Conservation (phyloP, 2,113 vertebrate species). For the Pseudopodoces humilis region DNA sequence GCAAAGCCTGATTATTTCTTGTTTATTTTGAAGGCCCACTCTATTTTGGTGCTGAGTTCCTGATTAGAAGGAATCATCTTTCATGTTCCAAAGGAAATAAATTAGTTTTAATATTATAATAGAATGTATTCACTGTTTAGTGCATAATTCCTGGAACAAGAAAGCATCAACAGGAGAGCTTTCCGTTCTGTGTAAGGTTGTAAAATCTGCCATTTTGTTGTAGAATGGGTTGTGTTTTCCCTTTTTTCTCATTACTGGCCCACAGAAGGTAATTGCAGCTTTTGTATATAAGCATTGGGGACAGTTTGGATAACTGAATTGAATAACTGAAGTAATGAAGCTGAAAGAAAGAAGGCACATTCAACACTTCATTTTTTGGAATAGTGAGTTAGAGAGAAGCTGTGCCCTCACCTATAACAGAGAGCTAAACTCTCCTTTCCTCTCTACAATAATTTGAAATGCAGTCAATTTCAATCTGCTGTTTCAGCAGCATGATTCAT, state of each 20-base stretch:
- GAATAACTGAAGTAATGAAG: neutral
- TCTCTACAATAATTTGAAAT: neutral
- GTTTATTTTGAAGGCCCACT: neutral
- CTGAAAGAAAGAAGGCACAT: neutral
- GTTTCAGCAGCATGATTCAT: neutral
- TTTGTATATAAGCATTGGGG: neutral
- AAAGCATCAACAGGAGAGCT: neutral
- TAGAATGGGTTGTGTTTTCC: neutral
- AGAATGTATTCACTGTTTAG: neutral
- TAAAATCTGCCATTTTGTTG: neutral
- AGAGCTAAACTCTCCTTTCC: neutral
- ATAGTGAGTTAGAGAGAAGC: neutral
- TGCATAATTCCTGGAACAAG: neutral
- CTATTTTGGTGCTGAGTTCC: neutral
- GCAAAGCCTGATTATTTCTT: neutral
- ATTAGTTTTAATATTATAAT: neutral
- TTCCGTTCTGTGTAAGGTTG: neutral
- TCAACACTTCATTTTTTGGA: neutral
- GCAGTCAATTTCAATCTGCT: neutral
- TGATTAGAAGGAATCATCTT: neutral
- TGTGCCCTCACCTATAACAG: neutral
- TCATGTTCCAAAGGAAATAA: neutral
- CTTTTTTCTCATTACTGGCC: neutral
- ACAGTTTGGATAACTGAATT: neutral
- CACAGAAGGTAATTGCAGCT: neutral